Evolutionary conservation across 1,140 invertebrate species (phyloP).

Genomic region (Orchestia grillus): DNA sequence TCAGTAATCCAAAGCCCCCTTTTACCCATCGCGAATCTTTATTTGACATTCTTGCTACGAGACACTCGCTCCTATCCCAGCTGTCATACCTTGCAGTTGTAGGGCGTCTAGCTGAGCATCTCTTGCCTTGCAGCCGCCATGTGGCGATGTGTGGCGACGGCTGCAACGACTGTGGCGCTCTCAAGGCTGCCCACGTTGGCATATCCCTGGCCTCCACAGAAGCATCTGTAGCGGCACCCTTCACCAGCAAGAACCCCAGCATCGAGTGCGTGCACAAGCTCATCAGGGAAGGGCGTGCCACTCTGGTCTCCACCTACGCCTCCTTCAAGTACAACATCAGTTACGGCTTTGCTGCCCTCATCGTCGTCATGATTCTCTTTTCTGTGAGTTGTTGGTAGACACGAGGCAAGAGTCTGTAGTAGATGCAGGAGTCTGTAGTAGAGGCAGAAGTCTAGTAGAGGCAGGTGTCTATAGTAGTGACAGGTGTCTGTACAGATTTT

Average conservation of each 20-base stretch:
- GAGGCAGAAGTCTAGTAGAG: too few species aligned
- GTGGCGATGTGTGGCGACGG: constrained; percentile 79
- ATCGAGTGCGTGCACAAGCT: constrained; percentile 75
- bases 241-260: constrained; percentile 75
- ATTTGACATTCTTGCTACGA: neutral
- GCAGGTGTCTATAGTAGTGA: too few species aligned
- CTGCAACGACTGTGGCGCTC: constrained; percentile 77
- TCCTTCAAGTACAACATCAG: constrained; percentile 78
- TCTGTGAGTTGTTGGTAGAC: constrained; percentile 56
- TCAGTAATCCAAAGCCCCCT: neutral
- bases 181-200: constrained; percentile 75
- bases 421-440: too few species aligned
- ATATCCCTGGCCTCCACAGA: constrained; percentile 74
- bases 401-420: neutral
- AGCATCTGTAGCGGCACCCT: constrained; percentile 77
- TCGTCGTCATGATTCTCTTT: constrained; percentile 71
- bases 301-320: constrained; percentile 76
- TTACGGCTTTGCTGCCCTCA: constrained; percentile 76
- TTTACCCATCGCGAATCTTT: neutral
- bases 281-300: constrained; percentile 74
- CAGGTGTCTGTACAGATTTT: too few species aligned
- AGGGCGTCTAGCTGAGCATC: neutral
- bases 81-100: neutral
- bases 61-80: neutral
- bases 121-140: constrained; percentile 66